Base-by-base conservation (phyloP, 2,797 vertebrate genomes). In the Notoglanidium macrostoma region DNA sequence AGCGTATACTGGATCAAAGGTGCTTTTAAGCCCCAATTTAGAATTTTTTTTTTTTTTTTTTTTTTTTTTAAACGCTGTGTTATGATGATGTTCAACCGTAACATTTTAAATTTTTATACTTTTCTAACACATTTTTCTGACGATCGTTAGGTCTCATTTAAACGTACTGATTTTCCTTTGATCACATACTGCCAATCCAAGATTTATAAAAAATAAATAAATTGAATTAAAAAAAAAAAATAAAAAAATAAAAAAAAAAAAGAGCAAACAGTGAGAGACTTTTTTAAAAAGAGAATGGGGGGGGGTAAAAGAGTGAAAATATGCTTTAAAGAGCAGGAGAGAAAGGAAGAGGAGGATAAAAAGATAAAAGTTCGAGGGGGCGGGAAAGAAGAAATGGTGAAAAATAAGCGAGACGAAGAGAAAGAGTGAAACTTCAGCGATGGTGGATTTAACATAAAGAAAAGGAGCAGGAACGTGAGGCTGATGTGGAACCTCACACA, bases 401-500 rank as follows among this genome's bases (percentile, higher is more conserved):
- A 23, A 40, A 26, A 26, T 5, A 51, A 23, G 9, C 35, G 21
- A 11, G 21, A 59, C 5, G 49, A 40, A 29, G 12, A 35, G 7
- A 15, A 40, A 73, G 10, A 51, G 78, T 14, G 59, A 49, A 57
- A 35, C 3, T 46, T 72, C 46, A 14, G 23, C 0, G 4, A 14
- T 49, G 0, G 6, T 49, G 26, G 11, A n/a, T 76, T 49, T 23
- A 8, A 40, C 59, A 19, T 2, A 11, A 19, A 9, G 15, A 9
- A 46, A n/a, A 35, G 54, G 9, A 35, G 54, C 17, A 59, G 3
- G 54, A n/a, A 40, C 23, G 2, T 65, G 55, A 40, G 79, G 57
- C 23, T 82, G 59, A 40, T 19, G 21, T 55, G 6, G 23, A 54
- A 35, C n/a, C 1, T 21, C 23, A 90, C 97, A 92, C 89, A 99